Base-by-base conservation (phyloP, 2,113 vertebrate genomes). In the Cryptoleucopteryx plumbea region DNA sequence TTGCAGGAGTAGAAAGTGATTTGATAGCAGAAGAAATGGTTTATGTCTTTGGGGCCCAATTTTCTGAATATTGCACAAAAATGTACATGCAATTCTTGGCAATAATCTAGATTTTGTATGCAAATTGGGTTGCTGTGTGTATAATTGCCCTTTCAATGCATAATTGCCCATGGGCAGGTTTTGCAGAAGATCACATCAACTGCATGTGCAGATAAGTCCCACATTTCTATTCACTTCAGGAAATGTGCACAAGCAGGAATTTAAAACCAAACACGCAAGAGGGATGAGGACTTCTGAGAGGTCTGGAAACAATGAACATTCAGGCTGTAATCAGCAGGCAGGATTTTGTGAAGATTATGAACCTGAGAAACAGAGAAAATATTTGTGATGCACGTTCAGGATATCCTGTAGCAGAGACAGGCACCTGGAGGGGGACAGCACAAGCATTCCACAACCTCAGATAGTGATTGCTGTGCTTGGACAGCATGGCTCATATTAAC, bases 141-240 rank as follows among this genome's bases (percentile, higher is more conserved):
- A 86, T 92, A 96, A 96, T 94, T 95, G 95, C 68, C 88, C 91
- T 92, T 96, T 94, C 91, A 91, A 45, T 85, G 88, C 83, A 77
- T 89, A 95, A 94, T 91, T 92, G 94, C 86, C 91, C 55, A 16
- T 48, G 82, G 94, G 88, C 93, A 94, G 70, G 67, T 91, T 96
- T 93, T 89, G 77, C 83, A 93, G 88, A 68, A 90, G 95, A 94
- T 94, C 71, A 0, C 71, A 95, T 96, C 77, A 63, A 32, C 34
- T 42, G 56, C 62, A 50, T 74, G 83, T 79, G 62, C 86, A 75
- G 91, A 74, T 95, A 93, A 88, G 86, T 90, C 83, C 18, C 68
- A 32, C 81, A 77, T 89, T 93, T 91, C 92, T 84, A 56, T 91
- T 91, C 91, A 71, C 83, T 92, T 94, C 86, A 95, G 87, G 86